Percentiles rank a stretch among this genome's conserved stretches.
Evolutionary conservation across 2,113 vertebrate genomes (phyloP).

Genomic region (Tragulus kanchil): DNA sequence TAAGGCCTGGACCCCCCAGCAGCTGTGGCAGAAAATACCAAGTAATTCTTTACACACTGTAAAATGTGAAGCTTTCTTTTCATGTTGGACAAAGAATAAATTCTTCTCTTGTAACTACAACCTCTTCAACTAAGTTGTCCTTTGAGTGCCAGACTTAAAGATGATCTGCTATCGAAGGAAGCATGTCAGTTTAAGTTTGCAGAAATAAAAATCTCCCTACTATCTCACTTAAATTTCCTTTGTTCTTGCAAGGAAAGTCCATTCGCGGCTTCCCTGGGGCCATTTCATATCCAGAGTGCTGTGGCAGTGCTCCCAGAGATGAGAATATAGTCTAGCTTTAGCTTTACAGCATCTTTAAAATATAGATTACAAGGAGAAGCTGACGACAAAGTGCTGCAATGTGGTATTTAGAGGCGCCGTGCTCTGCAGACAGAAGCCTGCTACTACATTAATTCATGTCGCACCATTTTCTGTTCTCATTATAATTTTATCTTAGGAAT

Average conservation of each 20-base stretch:
- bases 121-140: conserved; percentile 23
- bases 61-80: background rate
- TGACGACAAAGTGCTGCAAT: conserved; percentile 41
- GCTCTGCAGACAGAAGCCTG: conserved; percentile 71
- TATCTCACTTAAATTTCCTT: conserved; percentile 67
- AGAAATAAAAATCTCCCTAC: conserved; percentile 59
- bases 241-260: conserved; percentile 66
- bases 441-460: conserved; percentile 81
- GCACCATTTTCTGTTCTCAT: conserved; percentile 81
- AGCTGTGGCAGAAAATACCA: background rate
- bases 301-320: background rate
- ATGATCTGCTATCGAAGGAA: background rate
- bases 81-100: background rate
- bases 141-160: conserved; percentile 20
- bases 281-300: conserved; percentile 41
- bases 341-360: conserved; percentile 80
- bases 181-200: conserved; percentile 13
- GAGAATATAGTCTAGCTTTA: conserved; percentile 45
- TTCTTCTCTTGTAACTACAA: conserved; percentile 52
- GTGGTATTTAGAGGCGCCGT: conserved; percentile 61
- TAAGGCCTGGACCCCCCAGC: background rate
- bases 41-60: background rate
- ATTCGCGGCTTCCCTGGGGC: conserved; percentile 55
- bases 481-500: conserved; percentile 87
- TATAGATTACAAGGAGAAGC: conserved; percentile 74